A percentile compares a stretch with the other conserved stretches of the same genome.
These are phyloP conservation scores for Lepilemur septentrionalis DNA, from an alignment of 2,797 vertebrate genomes.

Conservation along the genomic window DNA sequence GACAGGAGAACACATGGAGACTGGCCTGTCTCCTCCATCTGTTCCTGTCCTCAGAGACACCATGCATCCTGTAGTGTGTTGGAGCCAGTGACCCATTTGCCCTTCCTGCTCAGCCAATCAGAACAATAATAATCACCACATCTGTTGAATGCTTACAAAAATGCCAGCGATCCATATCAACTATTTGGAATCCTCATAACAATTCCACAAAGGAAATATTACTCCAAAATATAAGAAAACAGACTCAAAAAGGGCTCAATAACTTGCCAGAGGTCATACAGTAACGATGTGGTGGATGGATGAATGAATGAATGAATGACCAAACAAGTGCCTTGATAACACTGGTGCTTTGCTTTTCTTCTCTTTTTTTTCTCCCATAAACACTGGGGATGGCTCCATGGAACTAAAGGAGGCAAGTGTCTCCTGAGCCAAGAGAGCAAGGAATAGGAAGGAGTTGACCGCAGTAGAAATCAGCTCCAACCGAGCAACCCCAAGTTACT, in stretches of 20 bases:
- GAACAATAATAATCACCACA: neutral
- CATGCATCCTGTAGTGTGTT: neutral
- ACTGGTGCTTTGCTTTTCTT: neutral
- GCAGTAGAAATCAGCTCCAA: neutral
- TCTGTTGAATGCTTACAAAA: neutral
- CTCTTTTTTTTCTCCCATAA: neutral
- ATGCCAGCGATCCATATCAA: neutral
- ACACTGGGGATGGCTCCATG: neutral
- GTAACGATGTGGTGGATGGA: neutral
- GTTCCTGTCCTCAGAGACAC: neutral
- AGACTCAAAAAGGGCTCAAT: neutral
- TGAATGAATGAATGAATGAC: neutral
- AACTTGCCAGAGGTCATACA: neutral
- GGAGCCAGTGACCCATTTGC: neutral
- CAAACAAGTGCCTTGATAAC: neutral
- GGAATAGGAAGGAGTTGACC: neutral
- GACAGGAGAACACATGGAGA: neutral
- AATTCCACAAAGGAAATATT: neutral
- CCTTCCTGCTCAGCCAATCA: neutral
- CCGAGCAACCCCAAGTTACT: slow-evolving; percentile 8
- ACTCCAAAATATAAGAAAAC: neutral
- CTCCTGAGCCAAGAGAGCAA: neutral
- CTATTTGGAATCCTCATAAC: neutral
- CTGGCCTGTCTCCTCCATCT: neutral
- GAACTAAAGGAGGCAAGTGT: neutral